Conservation (phyloP, 2,113 vertebrate genomes). For the Spilogale gracilis region DNA sequence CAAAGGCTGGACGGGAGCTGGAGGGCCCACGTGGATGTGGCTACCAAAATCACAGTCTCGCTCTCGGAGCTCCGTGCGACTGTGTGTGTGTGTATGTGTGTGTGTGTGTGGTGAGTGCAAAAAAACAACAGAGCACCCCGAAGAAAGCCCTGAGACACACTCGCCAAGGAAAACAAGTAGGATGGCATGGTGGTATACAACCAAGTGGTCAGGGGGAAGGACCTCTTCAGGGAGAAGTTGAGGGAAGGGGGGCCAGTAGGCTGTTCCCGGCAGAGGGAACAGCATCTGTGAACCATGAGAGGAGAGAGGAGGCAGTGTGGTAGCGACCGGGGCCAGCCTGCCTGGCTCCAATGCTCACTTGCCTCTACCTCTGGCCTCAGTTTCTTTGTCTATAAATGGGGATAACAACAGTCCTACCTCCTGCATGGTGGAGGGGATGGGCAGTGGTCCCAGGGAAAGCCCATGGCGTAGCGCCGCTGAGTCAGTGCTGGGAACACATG, state of each 20-base stretch:
- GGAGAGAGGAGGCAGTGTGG: background rate
- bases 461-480: background rate
- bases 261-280: background rate
- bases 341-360: background rate
- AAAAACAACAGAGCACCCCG: background rate
- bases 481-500: background rate
- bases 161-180: background rate
- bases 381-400: background rate
- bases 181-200: rapidly evolving
- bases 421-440: background rate
- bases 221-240: background rate
- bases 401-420: background rate
- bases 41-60: background rate
- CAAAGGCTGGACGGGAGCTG: background rate
- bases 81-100: background rate
- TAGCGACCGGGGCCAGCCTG: background rate
- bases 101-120: background rate
- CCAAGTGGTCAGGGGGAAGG: background rate
- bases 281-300: rapidly evolving
- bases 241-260: background rate
- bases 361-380: background rate
- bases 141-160: background rate
- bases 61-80: too few relatives aligned
- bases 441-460: background rate
- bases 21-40: background rate